Evolutionary conservation across 2,888 invertebrate species (phyloP), one percentile per base, ranked within the genome.

Genomic region (Chaetogeoica ovagalla): DNA sequence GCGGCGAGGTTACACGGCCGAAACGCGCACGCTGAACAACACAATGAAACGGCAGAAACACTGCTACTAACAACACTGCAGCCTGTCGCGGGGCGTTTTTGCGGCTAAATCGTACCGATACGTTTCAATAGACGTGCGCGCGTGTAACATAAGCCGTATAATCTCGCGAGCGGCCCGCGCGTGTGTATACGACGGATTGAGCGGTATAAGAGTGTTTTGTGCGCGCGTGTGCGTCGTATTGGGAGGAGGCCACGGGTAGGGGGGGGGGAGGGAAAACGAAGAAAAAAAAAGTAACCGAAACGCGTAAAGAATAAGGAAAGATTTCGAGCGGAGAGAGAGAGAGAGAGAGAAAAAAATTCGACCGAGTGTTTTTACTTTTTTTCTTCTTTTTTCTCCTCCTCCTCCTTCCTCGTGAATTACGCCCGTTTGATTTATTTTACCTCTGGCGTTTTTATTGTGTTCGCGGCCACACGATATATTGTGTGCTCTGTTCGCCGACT

Each of bases 121-220:
- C 71, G 62, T 63, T 79, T 79, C 79, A 71, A 79, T 79, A 71
- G 79, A 60, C 30, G 23, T 1, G 60, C 15, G 70, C 37, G 57
- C 17, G 76, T 76, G 77, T 79, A 79, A 79, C 57, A 79, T 71
- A 79, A 79, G 79, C 79, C 63, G 79, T 79, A 79, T 79, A 79
- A 79, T 79, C 79, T 79, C 55, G 59, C 48, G 48, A 1, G 43
- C 7, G 43, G 71, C 79, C 71, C 55, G 59, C 48, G 48, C 3
- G 43, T 9, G 43, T 23, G 15, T 13, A 11, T 17, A 48, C 69
- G 57, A 39, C 55, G 74, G 43, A 43, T 9, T 19, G 74, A 15
- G 48, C 63, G 30, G 30, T 30, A 30, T 30, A 30, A 1, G 60
- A 13, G 71, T 70, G 43, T 43, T 7, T 43, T 43, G 48, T 48